Evolutionary conservation across 2,888 invertebrate genomes (phyloP).

Genomic region (Microchrysa polita): DNA sequence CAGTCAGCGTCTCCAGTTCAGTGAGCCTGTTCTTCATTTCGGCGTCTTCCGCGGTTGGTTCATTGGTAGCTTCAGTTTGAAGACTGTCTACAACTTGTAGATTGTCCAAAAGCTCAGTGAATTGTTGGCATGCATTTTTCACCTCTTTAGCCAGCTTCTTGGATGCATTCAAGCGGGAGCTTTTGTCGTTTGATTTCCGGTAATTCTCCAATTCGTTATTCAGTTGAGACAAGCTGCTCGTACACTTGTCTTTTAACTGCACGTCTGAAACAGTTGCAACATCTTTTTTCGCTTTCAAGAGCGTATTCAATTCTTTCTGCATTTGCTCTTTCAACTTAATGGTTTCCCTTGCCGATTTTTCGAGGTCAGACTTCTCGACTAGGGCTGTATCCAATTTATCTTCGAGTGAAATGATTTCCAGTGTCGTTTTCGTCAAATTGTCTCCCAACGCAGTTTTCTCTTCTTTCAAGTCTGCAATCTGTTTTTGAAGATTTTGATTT

Average conservation of each 20-base stretch:
- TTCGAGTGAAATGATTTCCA: conserved; percentile 62
- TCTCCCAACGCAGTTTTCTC: conserved; percentile 67
- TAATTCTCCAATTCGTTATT: conserved; percentile 61
- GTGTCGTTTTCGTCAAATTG: conserved; percentile 64
- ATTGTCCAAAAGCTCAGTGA: conserved; percentile 59
- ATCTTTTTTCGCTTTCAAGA: conserved; percentile 32
- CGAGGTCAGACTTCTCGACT: conserved; percentile 31
- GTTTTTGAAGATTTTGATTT: conserved; percentile 68
- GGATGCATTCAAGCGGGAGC: conserved; percentile 60
- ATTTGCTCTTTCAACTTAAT: conserved; percentile 45
- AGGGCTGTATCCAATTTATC: conserved; percentile 25
- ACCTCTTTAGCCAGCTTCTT: conserved; percentile 63
- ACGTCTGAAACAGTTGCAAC: not conserved
- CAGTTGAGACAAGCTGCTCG: conserved; percentile 58
- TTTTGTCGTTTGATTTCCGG: conserved; percentile 61
- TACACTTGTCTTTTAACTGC: conserved; percentile 54
- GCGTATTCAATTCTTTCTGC: conserved; percentile 47
- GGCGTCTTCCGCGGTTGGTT: conserved; percentile 50
- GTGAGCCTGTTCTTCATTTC: conserved; percentile 54
- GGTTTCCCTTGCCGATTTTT: conserved; percentile 54
- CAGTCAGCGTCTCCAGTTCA: conserved; percentile 64
- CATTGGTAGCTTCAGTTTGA: not conserved
- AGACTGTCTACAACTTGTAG: conserved; percentile 29
- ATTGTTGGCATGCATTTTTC: conserved; percentile 59
- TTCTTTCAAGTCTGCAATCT: conserved; percentile 66